These are phyloP conservation scores for Nomada lathburiana DNA, from an alignment of 2,888 invertebrate species.

Conservation along the genomic window DNA sequence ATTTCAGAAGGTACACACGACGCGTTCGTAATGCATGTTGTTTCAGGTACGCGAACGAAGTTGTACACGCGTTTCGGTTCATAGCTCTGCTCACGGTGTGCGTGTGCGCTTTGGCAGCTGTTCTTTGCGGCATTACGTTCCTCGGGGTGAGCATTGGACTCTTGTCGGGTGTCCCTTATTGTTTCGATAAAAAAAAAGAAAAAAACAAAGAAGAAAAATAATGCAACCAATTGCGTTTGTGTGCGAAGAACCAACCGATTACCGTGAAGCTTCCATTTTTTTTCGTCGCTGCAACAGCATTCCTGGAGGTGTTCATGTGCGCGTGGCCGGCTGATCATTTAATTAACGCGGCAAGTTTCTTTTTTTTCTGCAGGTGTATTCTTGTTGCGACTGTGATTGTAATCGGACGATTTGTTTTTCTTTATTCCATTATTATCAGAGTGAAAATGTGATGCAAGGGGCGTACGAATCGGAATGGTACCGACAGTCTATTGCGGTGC, in stretches of 20 bases:
- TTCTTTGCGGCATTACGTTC: slow-evolving; percentile 39
- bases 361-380: slow-evolving; percentile 6
- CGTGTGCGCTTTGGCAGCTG: slow-evolving; percentile 1
- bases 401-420: background rate
- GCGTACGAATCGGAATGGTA: slow-evolving; percentile 53
- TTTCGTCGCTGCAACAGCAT: slow-evolving; percentile 56
- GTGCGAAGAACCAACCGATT: slow-evolving; percentile 57
- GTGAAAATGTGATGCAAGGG: slow-evolving; percentile 5
- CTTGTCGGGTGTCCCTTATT: too few species aligned
- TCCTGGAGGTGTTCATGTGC: slow-evolving; percentile 69
- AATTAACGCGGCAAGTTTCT: slow-evolving; percentile 59
- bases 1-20: too few species aligned
- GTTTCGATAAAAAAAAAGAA: too few species aligned
- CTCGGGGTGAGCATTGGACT: slow-evolving; percentile 44
- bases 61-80: slow-evolving; percentile 14
- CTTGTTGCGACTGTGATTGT: slow-evolving; percentile 7
- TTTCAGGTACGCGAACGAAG: slow-evolving; percentile 45
- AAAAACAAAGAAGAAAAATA: too few species aligned
- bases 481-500: slow-evolving; percentile 1
- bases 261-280: slow-evolving; percentile 66
- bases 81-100: slow-evolving; percentile 24
- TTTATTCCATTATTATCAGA: slow-evolving; percentile 22
- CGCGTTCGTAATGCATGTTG: background rate
- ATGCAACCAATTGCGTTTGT: too few species aligned
- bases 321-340: slow-evolving; percentile 75